These are phyloP conservation scores for Melanotaenia nigrans DNA, from an alignment of 2,797 vertebrate species.

Conservation along the genomic window DNA sequence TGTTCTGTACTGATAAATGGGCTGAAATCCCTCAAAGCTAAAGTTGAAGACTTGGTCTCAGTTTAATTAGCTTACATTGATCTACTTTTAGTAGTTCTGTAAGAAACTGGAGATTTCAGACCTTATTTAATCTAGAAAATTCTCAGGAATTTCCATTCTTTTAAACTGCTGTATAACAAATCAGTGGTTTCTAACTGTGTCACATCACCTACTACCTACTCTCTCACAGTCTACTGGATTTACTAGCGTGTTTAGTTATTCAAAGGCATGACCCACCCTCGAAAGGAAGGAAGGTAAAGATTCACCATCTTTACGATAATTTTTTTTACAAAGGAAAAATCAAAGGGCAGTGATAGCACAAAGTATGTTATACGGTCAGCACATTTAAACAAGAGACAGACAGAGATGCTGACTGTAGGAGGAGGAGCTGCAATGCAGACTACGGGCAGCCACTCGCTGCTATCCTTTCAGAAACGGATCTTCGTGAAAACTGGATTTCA, in stretches of 20 bases:
- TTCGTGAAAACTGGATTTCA: conserved; percentile 29
- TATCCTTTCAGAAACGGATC: conserved; percentile 56
- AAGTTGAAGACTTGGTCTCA: not conserved
- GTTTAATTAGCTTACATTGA: not conserved
- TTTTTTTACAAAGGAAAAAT: conserved; percentile 3
- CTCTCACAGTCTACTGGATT: not conserved
- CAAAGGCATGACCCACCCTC: conserved; percentile 37
- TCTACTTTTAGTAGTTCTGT: not conserved
- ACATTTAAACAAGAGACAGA: conserved; percentile 39
- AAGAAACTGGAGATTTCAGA: not conserved
- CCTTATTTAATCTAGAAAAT: not conserved
- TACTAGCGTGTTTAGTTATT: conserved; percentile 40
- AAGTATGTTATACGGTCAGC: conserved; percentile 46
- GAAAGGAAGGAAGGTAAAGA: not conserved
- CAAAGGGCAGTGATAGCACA: conserved; percentile 18
- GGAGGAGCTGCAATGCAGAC: conserved; percentile 79
- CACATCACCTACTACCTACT: not conserved
- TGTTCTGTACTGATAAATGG: not conserved
- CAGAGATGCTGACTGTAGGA: conserved; percentile 57
- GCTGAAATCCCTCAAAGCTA: not conserved
- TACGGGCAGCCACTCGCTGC: conserved; percentile 49
- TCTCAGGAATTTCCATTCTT: not conserved
- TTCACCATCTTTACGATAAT: not conserved
- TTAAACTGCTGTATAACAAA: not conserved
- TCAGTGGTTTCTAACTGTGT: not conserved